phyloP scores from a whole-genome alignment of 2,797 vertebrate species.

The Neomorphus geoffroyi region DNA sequence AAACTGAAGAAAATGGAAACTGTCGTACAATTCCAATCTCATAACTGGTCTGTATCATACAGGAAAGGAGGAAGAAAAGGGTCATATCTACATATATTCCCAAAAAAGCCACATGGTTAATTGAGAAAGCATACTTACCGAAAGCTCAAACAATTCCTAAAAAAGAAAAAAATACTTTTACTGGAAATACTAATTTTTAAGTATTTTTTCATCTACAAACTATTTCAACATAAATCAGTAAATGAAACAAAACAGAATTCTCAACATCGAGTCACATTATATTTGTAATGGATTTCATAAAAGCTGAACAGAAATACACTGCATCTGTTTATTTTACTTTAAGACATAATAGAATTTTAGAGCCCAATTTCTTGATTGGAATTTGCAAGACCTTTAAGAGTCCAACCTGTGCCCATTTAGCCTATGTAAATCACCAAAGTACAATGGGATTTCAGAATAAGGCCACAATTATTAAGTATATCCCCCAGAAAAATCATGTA shows the following conservation, averaged over 20 bases:
- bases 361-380: not conserved
- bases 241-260: not conserved
- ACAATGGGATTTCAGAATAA: not conserved
- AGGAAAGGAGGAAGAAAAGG: slow-evolving; percentile 1
- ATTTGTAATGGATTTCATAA: not conserved
- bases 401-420: not conserved
- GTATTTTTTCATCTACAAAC: not conserved
- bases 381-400: not conserved
- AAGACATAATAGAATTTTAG: not conserved
- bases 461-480: not conserved
- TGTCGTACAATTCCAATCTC: slow-evolving; percentile 97
- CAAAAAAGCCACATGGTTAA: not conserved
- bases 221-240: not conserved
- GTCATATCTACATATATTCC: not conserved
- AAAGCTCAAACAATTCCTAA: slow-evolving; percentile 93
- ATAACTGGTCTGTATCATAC: slow-evolving; percentile 80
- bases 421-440: not conserved
- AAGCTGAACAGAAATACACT: not conserved
- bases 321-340: not conserved
- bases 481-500: not conserved
- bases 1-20: slow-evolving; percentile 95
- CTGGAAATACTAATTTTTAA: not conserved
- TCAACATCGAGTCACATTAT: not conserved
- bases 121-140: slow-evolving; percentile 80
- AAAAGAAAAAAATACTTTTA: slow-evolving; percentile 9